Evolutionary conservation across 1,140 invertebrate genomes (phyloP).

Genomic region (Ceratina calcarata): DNA sequence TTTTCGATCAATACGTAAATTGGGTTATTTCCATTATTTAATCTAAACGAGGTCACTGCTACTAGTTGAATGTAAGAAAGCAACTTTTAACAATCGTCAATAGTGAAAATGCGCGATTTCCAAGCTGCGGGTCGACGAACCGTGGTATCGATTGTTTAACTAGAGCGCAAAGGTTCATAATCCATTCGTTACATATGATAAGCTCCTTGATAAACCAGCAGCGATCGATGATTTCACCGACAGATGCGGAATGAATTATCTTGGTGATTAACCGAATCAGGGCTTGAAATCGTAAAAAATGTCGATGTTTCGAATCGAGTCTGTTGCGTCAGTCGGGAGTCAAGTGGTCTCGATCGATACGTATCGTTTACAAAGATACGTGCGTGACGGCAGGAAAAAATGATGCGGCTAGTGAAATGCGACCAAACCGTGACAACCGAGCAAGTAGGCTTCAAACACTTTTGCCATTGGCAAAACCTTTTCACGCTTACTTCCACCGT

Average conservation of each 20-base stretch:
- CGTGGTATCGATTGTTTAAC: constrained; percentile 24
- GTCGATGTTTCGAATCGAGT: no score
- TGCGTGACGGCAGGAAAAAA: constrained; percentile 7
- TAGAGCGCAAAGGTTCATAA: neutral
- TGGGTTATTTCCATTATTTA: no score
- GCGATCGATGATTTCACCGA: neutral
- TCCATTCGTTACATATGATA: neutral
- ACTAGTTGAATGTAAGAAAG: neutral
- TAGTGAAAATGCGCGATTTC: neutral
- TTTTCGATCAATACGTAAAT: no score
- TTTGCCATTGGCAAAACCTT: constrained; percentile 10
- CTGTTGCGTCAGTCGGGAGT: neutral
- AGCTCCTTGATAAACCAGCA: neutral
- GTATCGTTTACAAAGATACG: neutral
- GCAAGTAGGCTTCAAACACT: constrained; percentile 34
- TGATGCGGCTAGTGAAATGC: constrained; percentile 26
- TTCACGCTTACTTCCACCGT: no score
- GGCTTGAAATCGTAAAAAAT: no score
- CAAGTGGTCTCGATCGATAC: neutral
- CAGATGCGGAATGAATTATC: neutral
- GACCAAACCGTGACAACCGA: neutral
- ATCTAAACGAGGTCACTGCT: no score
- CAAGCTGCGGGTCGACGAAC: neutral
- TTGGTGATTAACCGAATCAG: neutral
- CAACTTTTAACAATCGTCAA: neutral